Base-by-base conservation (phyloP, 2,888 invertebrate species). In the Unio delphinus region DNA sequence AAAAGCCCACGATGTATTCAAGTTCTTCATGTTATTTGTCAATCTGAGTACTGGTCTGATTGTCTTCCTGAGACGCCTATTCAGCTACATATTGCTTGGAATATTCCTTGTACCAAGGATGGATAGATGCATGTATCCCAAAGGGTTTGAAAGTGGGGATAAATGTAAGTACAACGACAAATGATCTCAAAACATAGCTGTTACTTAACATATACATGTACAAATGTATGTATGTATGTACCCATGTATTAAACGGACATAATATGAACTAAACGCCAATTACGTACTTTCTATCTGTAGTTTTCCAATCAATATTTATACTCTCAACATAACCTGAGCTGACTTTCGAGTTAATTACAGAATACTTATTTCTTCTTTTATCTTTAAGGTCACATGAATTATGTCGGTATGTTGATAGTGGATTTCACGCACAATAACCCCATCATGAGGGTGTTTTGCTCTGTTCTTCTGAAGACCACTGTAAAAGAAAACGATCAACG, bases 41-140 rank as follows among this genome's bases (percentile, higher is more conserved):
- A 79, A 75, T 64, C 69, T 76, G 65, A 74, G 73, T 58, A 75
- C 73, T n/a, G 79, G 79, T 55, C 4, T 79, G 1, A 61, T 74
- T 17, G 62, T 73, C 6, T 75, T 74, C 34, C 61, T 74, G 55
- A 69, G 61, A 62, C 55, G 79, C 20, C 75, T 79, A 58, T 26
- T 74, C 17, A 45, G 72, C 45, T 70, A 72, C 20, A 64, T 64
- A 18, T 62, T 74, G 28, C 63, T 75, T 18, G 76, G 76, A 7
- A 64, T 79, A 56, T 74, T 79, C 58, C 56, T 73, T 15, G 64
- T 74, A 18, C 73, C 74, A 1, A 68, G 74, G 7, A 72, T 79
- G 65, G 76, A 76, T 30, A 34, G 72, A 60, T 73, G 75, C 65
- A 65, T 79, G 11, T 69, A 75, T n/a, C 60, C 73, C 20, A 55